Base-by-base conservation (phyloP, 2,888 invertebrate species). In the Tetranychus piercei region DNA sequence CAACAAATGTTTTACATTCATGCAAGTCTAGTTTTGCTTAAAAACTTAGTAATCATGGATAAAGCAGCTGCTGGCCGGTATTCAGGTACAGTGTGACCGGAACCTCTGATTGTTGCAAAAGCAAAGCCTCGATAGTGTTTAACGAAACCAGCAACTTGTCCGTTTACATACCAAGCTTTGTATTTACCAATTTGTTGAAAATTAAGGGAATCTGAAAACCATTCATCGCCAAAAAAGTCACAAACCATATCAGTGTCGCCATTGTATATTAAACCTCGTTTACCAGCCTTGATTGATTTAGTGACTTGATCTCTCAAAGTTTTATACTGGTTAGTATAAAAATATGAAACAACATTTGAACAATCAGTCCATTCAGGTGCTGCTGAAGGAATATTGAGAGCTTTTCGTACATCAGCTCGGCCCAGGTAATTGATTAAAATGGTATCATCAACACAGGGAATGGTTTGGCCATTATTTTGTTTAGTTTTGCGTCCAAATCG, bases 241-340 rank as follows among this genome's bases (percentile, higher is more conserved):
- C 84, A 84, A 1, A 83, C 82, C 81, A 84, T 83, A 78, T 85
- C 84, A 9, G 83, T 80, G 79, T 85, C 84, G 8, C 85, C 85
- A 78, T 84, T 84, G 80, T 84, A 85, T 70, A 85, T 80, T 74
- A 84, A 76, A 66, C 76, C 43, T 75, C 75, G 7, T n/a, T 65
- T 65, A n/a, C 45, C n/a, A 77, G 72, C 22, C 76, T 44, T 73
- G 74, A 44, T 15, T 18, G 22, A 20, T n/a, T 72, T 74, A 15
- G 22, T 44, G 2, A 77, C 34, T 70, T 78, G 78, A 18, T 77
- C 76, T 69, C 72, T 75, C 77, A 78, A 76, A 44, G 76, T 76
- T n/a, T 74, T 18, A 71, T 78, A 78, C 15, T 77, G 23, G 22
- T 74, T 74, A 71, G 74, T 73, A 71, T 78, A 78, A n/a, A n/a